Evolutionary conservation across 2,113 vertebrate genomes (phyloP), one percentile per base, ranked within the genome.

Genomic region (Notothenia coriiceps): DNA sequence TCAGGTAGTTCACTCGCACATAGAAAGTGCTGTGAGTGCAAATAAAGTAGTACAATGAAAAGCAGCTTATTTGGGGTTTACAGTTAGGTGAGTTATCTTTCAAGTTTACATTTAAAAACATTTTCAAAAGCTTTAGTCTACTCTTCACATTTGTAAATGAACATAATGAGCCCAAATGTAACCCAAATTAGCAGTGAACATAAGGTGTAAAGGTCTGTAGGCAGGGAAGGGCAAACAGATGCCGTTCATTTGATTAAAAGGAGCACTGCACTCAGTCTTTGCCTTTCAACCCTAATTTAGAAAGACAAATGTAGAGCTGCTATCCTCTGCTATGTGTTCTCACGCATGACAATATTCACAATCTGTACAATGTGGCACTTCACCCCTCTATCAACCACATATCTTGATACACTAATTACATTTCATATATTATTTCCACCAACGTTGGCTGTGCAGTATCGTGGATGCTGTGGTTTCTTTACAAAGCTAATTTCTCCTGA

Each of bases 141-240:
- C n/a, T n/a, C n/a, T n/a, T n/a, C n/a, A n/a, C n/a, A n/a, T n/a
- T n/a, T n/a, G n/a, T n/a, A n/a, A n/a, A n/a, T n/a, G n/a, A n/a
- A n/a, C 51, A 72, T 40, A 57, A 86, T 86, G 35, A 72, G 25
- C 54, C 17, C n/a, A 56, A 73, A 61, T 80, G 1, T 8, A 56
- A 55, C 65, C 49, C 29, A 70, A 70, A 86, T 67, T 56, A 73
- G 11, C 35, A 49, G 25, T n/a, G 13, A 78, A 63, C 61, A 80
- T 47, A 14, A 49, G 44, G 74, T 78, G 64, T 72, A 55, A 80
- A 79, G 61, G 80, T 59, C 65, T 59, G 50, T 33, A 65, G 74
- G 72, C 72, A 63, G 12, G 54, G 8, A 67, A 51, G 29, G 56
- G 51, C 49, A 60, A 77, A 85, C 50, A 82, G 80, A 85, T 82